phyloP scores from a whole-genome alignment of 2,113 vertebrate species.

The Epinephelus moara region DNA sequence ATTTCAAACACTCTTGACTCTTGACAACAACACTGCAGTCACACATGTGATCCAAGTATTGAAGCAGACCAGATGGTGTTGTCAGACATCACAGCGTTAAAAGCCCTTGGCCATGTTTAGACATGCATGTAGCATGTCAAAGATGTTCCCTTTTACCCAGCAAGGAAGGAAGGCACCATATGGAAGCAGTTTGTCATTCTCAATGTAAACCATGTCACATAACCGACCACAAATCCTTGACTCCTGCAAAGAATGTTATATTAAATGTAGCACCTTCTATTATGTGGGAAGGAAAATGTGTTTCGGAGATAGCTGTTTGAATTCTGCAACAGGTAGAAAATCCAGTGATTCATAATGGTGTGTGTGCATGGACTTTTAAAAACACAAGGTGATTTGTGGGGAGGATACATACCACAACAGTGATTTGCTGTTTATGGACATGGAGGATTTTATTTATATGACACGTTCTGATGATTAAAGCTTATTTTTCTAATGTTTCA shows the following conservation, averaged over 20 bases:
- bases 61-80: slow-evolving; percentile 41
- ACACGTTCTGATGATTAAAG: background rate
- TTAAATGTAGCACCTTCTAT: slow-evolving; percentile 36
- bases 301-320: slow-evolving; percentile 21
- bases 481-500: background rate
- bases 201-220: slow-evolving; percentile 34
- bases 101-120: slow-evolving; percentile 44
- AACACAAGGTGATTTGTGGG: background rate
- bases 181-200: slow-evolving; percentile 45
- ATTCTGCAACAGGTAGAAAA: background rate
- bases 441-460: background rate
- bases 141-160: slow-evolving; percentile 11
- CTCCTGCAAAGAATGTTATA: slow-evolving; percentile 33
- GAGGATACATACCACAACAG: background rate
- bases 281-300: background rate
- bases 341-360: background rate
- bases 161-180: slow-evolving; percentile 30
- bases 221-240: slow-evolving; percentile 36
- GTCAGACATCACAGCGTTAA: slow-evolving; percentile 37
- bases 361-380: background rate
- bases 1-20: slow-evolving; percentile 4
- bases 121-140: slow-evolving; percentile 55
- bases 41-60: background rate
- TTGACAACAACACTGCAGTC: background rate
- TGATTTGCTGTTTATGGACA: background rate